These are phyloP conservation scores for Podargus strigoides DNA, from an alignment of 2,797 vertebrate genomes.

Conservation along the genomic window DNA sequence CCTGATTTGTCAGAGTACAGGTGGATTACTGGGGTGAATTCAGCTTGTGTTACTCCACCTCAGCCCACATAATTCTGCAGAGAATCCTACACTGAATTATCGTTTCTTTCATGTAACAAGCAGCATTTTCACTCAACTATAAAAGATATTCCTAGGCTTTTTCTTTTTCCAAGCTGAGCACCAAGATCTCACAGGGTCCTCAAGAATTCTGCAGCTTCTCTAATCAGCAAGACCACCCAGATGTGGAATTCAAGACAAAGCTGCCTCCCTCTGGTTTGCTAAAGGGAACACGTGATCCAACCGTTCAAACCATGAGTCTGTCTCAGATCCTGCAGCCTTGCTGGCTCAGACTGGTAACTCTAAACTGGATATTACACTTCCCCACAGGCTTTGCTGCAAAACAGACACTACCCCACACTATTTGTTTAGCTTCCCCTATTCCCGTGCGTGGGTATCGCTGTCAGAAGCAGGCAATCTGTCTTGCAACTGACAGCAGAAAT, in stretches of 20 bases:
- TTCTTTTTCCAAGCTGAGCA: not conserved
- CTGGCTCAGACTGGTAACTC: not conserved
- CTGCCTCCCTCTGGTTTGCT: not conserved
- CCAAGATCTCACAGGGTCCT: not conserved
- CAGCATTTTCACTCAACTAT: not conserved
- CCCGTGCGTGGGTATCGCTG: not conserved
- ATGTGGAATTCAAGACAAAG: not conserved
- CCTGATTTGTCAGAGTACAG: slow-evolving; percentile 68
- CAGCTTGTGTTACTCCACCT: not conserved
- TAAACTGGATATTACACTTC: not conserved
- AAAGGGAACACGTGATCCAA: not conserved
- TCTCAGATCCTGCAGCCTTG: not conserved
- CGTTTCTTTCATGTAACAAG: not conserved
- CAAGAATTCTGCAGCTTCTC: not conserved
- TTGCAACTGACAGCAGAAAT: not conserved
- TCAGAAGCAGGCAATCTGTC: not conserved
- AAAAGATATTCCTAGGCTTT: not conserved
- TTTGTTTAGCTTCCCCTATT: not conserved
- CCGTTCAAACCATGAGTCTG: not conserved
- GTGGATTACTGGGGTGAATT: not conserved
- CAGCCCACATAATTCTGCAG: not conserved
- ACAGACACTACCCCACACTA: not conserved
- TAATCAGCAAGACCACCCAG: not conserved
- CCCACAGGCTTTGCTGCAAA: not conserved
- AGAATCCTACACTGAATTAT: not conserved